Conservation (phyloP, 2,797 vertebrate genomes). For the Prunella strophiata region DNA sequence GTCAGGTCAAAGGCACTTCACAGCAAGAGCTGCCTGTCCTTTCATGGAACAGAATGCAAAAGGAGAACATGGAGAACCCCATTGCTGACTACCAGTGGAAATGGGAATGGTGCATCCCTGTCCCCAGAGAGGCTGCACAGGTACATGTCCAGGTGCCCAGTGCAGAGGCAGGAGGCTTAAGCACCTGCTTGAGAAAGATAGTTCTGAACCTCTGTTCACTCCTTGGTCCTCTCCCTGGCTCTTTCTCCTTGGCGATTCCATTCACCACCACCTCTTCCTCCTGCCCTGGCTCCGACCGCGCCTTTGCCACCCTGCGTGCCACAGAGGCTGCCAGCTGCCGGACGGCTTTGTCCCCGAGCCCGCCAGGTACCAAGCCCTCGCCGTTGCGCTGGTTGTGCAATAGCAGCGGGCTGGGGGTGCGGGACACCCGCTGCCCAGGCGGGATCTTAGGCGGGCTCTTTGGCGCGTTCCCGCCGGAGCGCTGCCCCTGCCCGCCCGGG, state of each 20-base stretch:
- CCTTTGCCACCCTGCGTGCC: neutral
- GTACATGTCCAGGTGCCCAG: accelerated
- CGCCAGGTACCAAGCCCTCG: neutral
- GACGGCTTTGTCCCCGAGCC: neutral
- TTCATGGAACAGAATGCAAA: neutral
- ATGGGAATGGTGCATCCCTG: accelerated
- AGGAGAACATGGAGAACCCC: accelerated
- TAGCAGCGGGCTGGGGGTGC: accelerated
- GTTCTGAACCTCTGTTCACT: accelerated
- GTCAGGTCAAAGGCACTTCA: neutral
- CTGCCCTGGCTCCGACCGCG: accelerated
- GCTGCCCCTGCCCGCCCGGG: neutral
- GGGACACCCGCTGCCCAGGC: neutral
- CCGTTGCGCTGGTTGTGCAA: neutral
- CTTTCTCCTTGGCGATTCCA: accelerated
- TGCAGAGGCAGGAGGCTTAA: neutral
- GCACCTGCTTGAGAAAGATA: neutral
- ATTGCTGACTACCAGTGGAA: accelerated
- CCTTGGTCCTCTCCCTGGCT: too few species aligned
- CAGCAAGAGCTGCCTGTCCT: neutral
- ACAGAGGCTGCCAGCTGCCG: neutral
- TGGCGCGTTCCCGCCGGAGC: neutral
- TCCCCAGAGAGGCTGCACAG: neutral
- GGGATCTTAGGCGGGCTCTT: constrained; percentile 41
- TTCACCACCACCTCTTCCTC: neutral